Evolutionary conservation across 2,113 vertebrate genomes (phyloP).

Genomic region (Nematolebias whitei): DNA sequence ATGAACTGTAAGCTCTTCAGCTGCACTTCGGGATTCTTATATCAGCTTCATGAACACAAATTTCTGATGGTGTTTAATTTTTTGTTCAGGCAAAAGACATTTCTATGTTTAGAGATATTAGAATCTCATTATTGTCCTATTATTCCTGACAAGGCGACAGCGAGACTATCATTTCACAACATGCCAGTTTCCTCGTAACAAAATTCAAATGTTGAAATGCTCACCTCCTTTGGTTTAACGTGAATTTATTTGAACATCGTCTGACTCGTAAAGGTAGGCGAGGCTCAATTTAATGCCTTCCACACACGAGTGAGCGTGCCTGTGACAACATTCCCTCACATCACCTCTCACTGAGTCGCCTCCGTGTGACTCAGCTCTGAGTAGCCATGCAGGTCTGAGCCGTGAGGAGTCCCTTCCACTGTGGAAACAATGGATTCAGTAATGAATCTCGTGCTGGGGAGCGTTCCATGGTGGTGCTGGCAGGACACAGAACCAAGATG

Average conservation of each 20-base stretch:
- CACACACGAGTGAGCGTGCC: slow-evolving; percentile 9
- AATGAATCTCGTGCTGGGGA: slow-evolving; percentile 17
- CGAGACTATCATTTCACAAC: too few relatives aligned
- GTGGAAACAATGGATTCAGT: slow-evolving; percentile 18
- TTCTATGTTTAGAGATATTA: too few relatives aligned
- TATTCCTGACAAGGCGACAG: not conserved
- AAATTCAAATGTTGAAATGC: not conserved
- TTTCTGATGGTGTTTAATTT: too few relatives aligned
- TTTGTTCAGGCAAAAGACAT: too few relatives aligned
- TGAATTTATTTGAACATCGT: slow-evolving; percentile 2
- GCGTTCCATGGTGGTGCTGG: slow-evolving; percentile 17
- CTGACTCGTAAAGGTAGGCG: not conserved
- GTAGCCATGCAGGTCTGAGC: slow-evolving; percentile 2
- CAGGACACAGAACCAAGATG: too few relatives aligned
- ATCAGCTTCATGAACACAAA: too few relatives aligned
- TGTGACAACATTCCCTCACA: slow-evolving; percentile 18
- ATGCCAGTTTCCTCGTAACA: not conserved
- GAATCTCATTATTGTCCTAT: not conserved
- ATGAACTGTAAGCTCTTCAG: too few relatives aligned
- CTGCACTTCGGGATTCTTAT: too few relatives aligned
- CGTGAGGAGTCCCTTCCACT: slow-evolving; percentile 20
- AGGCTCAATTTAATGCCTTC: slow-evolving; percentile 6
- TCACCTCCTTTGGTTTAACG: not conserved
- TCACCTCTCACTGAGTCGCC: slow-evolving; percentile 38
- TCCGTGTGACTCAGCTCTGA: slow-evolving; percentile 46